These are phyloP conservation scores for Celastrina argiolus DNA, from an alignment of 2,888 invertebrate genomes.

Conservation along the genomic window DNA sequence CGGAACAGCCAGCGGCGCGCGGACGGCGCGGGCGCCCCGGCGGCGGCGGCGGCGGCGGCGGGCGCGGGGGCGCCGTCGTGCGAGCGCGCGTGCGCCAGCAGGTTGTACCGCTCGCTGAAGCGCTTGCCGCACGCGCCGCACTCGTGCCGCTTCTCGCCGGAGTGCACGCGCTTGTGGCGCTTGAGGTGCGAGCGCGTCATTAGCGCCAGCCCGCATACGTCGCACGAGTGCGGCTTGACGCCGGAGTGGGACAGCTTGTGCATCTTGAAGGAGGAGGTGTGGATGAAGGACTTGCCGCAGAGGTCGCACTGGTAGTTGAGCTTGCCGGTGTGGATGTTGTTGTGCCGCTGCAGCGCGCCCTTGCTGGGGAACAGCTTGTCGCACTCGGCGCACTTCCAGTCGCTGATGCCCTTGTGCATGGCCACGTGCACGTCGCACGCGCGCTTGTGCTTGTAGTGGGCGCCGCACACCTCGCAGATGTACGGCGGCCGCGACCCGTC, in stretches of 20 bases:
- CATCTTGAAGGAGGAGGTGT: slow-evolving; percentile 84
- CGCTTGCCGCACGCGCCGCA: slow-evolving; percentile 77
- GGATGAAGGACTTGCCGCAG: slow-evolving; percentile 81
- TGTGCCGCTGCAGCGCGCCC: slow-evolving; percentile 78
- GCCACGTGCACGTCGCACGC: slow-evolving; percentile 80
- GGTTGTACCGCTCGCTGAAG: slow-evolving; percentile 78
- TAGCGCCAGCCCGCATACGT: slow-evolving; percentile 78
- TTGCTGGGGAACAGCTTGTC: slow-evolving; percentile 80
- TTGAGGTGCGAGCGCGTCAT: slow-evolving; percentile 82
- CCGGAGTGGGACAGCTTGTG: slow-evolving; percentile 82
- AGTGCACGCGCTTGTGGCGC: slow-evolving; percentile 82
- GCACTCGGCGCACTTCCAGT: slow-evolving; percentile 79
- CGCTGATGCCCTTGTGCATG: slow-evolving; percentile 78
- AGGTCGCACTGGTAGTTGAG: slow-evolving; percentile 80
- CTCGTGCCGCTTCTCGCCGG: slow-evolving; percentile 79
- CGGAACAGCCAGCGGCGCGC: slow-evolving; percentile 59
- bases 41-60: slow-evolving; percentile 27
- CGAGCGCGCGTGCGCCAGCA: slow-evolving; percentile 63
- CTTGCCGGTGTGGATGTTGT: slow-evolving; percentile 80
- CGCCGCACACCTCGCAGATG: slow-evolving; percentile 78
- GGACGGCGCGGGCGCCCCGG: slow-evolving; percentile 32
- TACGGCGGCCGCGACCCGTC: slow-evolving; percentile 68
- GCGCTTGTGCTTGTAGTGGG: slow-evolving; percentile 79
- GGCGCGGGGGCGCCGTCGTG: slow-evolving; percentile 32
- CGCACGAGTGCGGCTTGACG: slow-evolving; percentile 78